Conservation (phyloP, 1,140 invertebrate genomes). For the Sminthurinus signatus region DNA sequence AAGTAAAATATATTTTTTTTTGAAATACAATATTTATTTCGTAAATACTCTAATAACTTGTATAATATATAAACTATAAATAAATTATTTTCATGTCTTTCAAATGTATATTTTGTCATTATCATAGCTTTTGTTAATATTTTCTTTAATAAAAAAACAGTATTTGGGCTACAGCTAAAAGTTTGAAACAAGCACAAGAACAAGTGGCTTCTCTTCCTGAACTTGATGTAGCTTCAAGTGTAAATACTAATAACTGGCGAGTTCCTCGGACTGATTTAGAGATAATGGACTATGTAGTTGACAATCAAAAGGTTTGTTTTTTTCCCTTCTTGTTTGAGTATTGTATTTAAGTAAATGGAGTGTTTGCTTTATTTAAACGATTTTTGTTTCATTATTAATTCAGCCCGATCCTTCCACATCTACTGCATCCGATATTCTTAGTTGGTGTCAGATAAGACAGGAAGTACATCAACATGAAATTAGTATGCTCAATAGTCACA, state of each 20-base stretch:
- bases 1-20: background rate
- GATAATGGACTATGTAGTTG: background rate
- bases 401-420: background rate
- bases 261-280: background rate
- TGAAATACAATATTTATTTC: background rate
- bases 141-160: too few species aligned
- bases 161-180: too few species aligned
- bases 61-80: too few species aligned
- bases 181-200: background rate
- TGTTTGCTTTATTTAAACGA: too few species aligned
- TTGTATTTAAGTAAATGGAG: too few species aligned
- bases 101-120: background rate
- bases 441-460: conserved; percentile 13
- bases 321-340: background rate
- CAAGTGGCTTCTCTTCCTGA: background rate
- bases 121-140: too few species aligned
- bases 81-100: background rate
- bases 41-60: too few species aligned
- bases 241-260: conserved; percentile 3
- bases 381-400: too few species aligned
- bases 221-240: background rate
- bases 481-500: conserved; percentile 3
- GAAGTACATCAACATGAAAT: conserved; percentile 23
- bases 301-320: background rate
- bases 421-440: conserved; percentile 8